Base-by-base conservation (phyloP, 2,113 vertebrate species). In the Sialia sialis region DNA sequence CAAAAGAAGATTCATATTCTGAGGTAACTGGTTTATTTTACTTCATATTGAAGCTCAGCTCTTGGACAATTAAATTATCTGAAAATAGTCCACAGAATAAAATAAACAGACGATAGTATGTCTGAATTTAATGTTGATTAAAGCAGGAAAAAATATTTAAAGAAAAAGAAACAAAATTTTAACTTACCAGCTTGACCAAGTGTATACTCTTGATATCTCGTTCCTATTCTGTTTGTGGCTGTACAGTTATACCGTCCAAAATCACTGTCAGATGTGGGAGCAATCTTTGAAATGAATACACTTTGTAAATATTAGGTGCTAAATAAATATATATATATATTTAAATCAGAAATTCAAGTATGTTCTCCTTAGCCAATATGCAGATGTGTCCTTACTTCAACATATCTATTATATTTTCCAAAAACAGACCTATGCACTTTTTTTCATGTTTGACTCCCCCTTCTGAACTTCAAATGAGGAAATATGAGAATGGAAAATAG, bases 181-280 rank as follows among this genome's bases (percentile, higher is more conserved):
- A 70, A 98, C 99, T 98, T 97, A 99, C 99, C 99, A 95, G 99
- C 99, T 97, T 99, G 98, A 68, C 98, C 98, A 95, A 99, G 98
- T 54, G 98, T 99, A 94, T 99, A 99, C 93, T 99, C 99, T 95
- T 99, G 99, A 96, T 98, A 99, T 78, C 98, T 98, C 79, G 98
- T 98, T 56, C 99, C 99, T 67, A 99, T 99, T 97, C 98, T 98
- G 96, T 99, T 99, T 72, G 98, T 98, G 55, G 99, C 99, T 51
- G 99, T 99, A 95, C 99, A 99, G 94, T 99, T 99, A 95, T 99
- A 99, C 34, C 98, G 97, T 73, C 99, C 99, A 72, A 99, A 99
- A 96, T 99, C 99, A 90, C 97, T 98, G 88, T 99, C 99, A 34
- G 99, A 99, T 96, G 99, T 98, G 3, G 99, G 99, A 56, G 99